Percentiles rank a stretch among this genome's conserved stretches.
Evolutionary conservation across 2,888 invertebrate species (phyloP).

Genomic region (Molorchus minor): DNA sequence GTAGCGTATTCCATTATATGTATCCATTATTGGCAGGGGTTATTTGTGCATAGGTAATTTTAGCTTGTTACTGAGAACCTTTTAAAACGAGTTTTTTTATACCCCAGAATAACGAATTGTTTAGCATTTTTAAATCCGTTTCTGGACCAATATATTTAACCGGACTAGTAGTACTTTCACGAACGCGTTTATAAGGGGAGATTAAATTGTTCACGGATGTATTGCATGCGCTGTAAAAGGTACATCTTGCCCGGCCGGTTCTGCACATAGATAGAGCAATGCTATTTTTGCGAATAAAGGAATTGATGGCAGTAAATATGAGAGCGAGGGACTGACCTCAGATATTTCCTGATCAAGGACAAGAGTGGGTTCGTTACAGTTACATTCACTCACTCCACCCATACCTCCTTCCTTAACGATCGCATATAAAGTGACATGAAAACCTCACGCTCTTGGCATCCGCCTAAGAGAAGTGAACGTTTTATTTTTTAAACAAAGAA

Average conservation of each 20-base stretch:
- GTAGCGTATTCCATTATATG: too few relatives aligned
- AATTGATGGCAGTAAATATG: slow-evolving; percentile 25
- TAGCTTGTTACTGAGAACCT: too few relatives aligned
- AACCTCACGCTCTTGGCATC: slow-evolving; percentile 12
- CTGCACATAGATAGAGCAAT: background rate
- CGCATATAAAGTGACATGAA: slow-evolving; percentile 14
- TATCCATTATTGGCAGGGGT: too few relatives aligned
- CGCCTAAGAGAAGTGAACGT: slow-evolving; percentile 34
- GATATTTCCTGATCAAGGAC: slow-evolving; percentile 45
- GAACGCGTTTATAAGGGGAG: too few relatives aligned
- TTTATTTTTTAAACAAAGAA: slow-evolving; percentile 26
- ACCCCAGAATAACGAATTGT: too few relatives aligned
- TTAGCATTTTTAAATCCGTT: too few relatives aligned
- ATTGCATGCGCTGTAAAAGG: background rate
- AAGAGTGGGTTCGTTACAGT: slow-evolving; percentile 52
- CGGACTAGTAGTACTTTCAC: too few relatives aligned
- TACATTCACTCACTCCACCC: slow-evolving; percentile 51
- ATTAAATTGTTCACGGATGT: background rate
- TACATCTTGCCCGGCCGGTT: background rate
- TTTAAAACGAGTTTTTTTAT: too few relatives aligned
- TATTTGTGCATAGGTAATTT: too few relatives aligned
- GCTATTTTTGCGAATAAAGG: background rate
- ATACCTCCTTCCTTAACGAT: slow-evolving; percentile 33
- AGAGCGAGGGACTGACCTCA: slow-evolving; percentile 72
- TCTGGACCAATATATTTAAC: too few relatives aligned